These are phyloP conservation scores for Leptatherina wallacei DNA, from an alignment of 2,797 vertebrate genomes.

Conservation along the genomic window DNA sequence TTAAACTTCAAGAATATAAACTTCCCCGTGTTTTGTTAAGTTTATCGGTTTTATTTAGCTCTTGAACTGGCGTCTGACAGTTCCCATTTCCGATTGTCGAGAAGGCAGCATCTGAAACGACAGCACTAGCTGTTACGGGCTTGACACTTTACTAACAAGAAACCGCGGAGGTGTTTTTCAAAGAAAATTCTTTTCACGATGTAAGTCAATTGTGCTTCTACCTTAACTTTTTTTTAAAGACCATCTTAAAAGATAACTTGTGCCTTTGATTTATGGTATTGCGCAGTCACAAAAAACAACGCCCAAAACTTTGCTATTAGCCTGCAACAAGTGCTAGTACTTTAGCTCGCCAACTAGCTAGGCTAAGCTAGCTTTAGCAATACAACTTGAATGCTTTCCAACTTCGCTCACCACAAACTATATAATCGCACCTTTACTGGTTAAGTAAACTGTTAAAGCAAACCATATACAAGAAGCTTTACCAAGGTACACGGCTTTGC, in stretches of 20 bases:
- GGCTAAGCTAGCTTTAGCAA: constrained; percentile 18
- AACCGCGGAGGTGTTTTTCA: constrained; percentile 23
- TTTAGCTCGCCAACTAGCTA: constrained; percentile 1
- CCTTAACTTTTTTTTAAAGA: too few species aligned
- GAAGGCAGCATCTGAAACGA: constrained; percentile 50
- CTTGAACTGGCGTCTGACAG: rapidly evolving
- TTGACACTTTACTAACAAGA: constrained; percentile 41
- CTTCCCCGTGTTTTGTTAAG: background rate
- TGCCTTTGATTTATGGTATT: constrained; percentile 12
- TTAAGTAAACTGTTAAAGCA: background rate
- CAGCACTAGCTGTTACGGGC: constrained; percentile 55
- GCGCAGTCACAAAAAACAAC: constrained; percentile 58
- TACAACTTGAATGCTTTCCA: background rate
- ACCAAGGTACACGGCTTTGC: background rate
- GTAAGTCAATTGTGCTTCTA: constrained; percentile 60
- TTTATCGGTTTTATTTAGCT: background rate
- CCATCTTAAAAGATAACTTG: background rate
- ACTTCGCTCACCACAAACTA: background rate
- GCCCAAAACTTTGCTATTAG: constrained; percentile 76
- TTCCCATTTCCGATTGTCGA: background rate
- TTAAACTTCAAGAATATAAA: background rate
- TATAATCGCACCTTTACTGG: rapidly evolving
- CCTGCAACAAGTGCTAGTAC: constrained; percentile 75
- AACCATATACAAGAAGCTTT: rapidly evolving
- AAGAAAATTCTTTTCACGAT: constrained; percentile 53